phyloP scores from a whole-genome alignment of 2,113 vertebrate species.

The Nettapus auritus region DNA sequence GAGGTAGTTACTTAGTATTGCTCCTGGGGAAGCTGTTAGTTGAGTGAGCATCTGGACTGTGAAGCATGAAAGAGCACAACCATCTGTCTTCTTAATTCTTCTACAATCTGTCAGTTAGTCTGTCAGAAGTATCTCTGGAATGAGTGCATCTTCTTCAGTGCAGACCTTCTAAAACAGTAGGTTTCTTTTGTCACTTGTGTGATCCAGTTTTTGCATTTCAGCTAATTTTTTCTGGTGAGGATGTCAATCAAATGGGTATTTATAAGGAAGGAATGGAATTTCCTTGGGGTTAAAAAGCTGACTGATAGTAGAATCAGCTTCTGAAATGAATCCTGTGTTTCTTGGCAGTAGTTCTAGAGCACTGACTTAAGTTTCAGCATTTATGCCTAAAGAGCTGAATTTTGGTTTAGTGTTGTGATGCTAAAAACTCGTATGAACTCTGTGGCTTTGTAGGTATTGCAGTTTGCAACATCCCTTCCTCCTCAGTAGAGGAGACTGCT shows the following conservation, averaged over 20 bases:
- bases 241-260: not conserved
- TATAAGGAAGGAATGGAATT: not conserved
- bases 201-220: not conserved
- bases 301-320: not conserved
- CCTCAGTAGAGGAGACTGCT: slow-evolving; percentile 91
- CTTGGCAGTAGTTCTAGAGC: not conserved
- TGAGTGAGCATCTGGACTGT: slow-evolving; percentile 13
- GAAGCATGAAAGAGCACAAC: slow-evolving; percentile 9
- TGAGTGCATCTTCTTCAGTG: not conserved
- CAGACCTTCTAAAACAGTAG: not conserved
- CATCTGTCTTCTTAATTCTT: slow-evolving; percentile 20
- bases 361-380: not conserved
- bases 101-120: not conserved
- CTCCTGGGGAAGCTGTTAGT: not conserved
- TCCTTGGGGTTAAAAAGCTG: not conserved
- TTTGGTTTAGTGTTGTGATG: not conserved
- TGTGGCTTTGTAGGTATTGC: slow-evolving; percentile 82
- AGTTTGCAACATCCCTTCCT: slow-evolving; percentile 89
- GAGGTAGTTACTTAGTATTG: slow-evolving; percentile 11
- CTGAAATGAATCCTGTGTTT: not conserved
- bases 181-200: not conserved
- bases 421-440: not conserved
- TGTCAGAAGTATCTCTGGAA: not conserved
- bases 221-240: not conserved
- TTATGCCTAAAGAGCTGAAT: not conserved